phyloP scores from a whole-genome alignment of 2,888 invertebrate genomes.

The Dichetophora obliterata region DNA sequence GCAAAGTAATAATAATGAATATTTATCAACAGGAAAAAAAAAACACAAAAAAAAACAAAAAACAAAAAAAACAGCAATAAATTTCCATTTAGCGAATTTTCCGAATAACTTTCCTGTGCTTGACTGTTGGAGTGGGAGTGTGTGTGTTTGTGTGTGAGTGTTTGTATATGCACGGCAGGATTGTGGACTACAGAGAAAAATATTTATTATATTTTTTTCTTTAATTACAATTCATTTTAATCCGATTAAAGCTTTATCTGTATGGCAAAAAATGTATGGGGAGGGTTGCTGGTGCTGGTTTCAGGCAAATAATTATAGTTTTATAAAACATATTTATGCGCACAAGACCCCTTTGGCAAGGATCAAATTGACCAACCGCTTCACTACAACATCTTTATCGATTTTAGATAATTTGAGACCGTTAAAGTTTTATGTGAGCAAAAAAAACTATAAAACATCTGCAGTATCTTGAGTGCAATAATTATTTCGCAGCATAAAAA shows the following conservation, averaged over 20 bases:
- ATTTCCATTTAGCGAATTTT: constrained; percentile 33
- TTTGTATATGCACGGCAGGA: background rate
- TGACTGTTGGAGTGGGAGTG: background rate
- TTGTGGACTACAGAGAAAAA: constrained; percentile 26
- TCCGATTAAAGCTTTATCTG: constrained; percentile 22
- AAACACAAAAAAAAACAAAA: constrained; percentile 8
- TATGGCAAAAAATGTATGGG: background rate
- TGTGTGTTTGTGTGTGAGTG: constrained; percentile 1
- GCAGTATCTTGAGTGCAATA: too few relatives aligned
- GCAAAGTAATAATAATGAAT: constrained; percentile 34
- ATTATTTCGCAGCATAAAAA: too few relatives aligned
- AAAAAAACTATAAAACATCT: background rate
- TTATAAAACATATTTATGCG: background rate
- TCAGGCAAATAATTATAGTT: too few relatives aligned
- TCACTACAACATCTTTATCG: background rate
- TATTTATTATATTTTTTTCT: constrained; percentile 2
- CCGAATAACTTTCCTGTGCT: constrained; percentile 18
- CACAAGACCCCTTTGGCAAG: background rate
- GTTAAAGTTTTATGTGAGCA: background rate
- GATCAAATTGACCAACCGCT: background rate
- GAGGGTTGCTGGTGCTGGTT: background rate
- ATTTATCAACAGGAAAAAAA: constrained; percentile 10
- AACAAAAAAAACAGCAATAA: constrained; percentile 5
- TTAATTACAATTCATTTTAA: constrained; percentile 34
- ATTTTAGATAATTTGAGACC: background rate